A percentile compares a stretch with the other conserved stretches of the same genome.
Conservation (phyloP, 2,797 vertebrate genomes). For the Bothrops alternatus region DNA sequence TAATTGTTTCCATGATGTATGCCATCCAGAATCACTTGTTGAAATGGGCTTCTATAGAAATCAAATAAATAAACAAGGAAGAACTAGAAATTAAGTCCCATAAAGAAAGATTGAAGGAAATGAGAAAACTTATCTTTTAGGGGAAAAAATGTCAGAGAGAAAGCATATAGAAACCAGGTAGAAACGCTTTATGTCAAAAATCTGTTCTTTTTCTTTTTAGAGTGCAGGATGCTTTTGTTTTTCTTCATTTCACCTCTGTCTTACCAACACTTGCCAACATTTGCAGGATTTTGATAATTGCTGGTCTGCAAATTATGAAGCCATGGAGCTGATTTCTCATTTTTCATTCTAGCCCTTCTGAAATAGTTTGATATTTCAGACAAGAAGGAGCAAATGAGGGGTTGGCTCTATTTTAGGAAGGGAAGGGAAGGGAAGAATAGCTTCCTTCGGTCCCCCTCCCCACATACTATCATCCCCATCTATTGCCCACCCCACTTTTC, state of each 20-base stretch:
- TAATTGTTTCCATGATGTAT: not conserved
- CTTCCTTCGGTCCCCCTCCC: not conserved
- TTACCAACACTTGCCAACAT: not conserved
- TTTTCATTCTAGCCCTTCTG: not conserved
- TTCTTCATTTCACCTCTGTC: no score
- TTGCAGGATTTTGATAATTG: not conserved
- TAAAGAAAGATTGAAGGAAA: not conserved
- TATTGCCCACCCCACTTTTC: not conserved
- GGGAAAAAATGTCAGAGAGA: not conserved
- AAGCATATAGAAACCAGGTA: no score
- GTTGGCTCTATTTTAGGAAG: not conserved
- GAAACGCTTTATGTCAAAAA: no score
- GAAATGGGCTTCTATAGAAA: not conserved
- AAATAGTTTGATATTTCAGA: not conserved
- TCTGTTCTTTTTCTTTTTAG: no score
- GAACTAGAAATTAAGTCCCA: not conserved
- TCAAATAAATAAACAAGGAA: not conserved
- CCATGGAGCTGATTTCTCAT: not conserved
- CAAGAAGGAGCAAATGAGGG: not conserved
- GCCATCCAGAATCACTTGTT: not conserved
- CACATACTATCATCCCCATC: not conserved
- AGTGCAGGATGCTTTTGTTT: no score
- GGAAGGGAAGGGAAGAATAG: not conserved
- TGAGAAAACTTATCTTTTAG: not conserved
- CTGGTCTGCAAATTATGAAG: not conserved